phyloP scores from a whole-genome alignment of 2,888 invertebrate species.

The Pachymerium ferrugineum region DNA sequence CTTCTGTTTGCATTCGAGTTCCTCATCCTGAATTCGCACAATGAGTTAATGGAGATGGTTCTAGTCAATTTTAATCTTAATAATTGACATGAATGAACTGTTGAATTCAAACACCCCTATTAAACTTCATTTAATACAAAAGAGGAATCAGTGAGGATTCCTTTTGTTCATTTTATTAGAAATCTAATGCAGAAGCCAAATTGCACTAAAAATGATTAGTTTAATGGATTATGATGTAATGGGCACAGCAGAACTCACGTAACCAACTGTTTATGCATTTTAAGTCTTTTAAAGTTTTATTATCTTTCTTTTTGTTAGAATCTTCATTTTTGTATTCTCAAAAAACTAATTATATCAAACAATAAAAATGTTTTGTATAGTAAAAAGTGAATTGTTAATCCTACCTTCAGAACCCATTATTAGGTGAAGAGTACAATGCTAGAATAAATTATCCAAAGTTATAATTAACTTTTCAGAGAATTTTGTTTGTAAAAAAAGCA shows the following conservation, averaged over 20 bases:
- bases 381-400: not conserved
- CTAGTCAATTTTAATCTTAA: not conserved
- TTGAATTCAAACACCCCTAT: not conserved
- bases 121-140: not conserved
- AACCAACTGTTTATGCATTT: no score
- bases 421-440: no score
- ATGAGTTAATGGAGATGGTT: constrained; percentile 11
- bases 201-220: not conserved
- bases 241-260: no score
- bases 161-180: not conserved
- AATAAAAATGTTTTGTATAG: not conserved
- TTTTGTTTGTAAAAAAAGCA: no score
- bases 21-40: constrained; percentile 16
- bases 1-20: not conserved
- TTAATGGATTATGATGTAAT: not conserved
- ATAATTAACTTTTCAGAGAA: no score
- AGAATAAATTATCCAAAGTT: no score
- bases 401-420: not conserved
- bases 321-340: not conserved
- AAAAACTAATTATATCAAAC: not conserved
- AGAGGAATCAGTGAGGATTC: not conserved
- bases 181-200: not conserved
- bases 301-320: no score
- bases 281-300: no score
- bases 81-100: not conserved